Evolutionary conservation across 2,113 vertebrate genomes (phyloP), one percentile per base, ranked within the genome.

Genomic region (Centrocercus urophasianus): DNA sequence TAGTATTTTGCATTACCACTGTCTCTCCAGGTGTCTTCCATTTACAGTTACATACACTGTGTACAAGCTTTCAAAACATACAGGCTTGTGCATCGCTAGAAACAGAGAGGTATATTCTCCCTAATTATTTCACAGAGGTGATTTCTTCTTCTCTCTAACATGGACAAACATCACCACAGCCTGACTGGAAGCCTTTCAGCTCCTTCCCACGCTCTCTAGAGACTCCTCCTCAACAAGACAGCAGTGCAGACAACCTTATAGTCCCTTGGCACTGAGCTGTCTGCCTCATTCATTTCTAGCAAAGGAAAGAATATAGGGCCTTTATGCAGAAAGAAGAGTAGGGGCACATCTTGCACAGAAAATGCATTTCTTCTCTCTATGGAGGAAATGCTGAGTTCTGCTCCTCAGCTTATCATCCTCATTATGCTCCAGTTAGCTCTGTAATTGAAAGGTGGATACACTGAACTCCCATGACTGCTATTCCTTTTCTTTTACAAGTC

Each of bases 221-320:
- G 95, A 61, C n/a, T 45, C 18, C 42, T 83, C 64, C 48, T 71
- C 83, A 79, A 25, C 48, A 70, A 73, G 67, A 56, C 36, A 84
- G 77, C 63, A 66, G 34, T 59, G 38, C 32, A 83, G 80, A 88
- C 79, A 88, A 42, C 38, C n/a, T 66, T 36, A 82, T 0, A 87
- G 59, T 76, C 77, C 86, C 93, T 73, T 54, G 73, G 89, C 70
- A 73, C 76, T 0, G 5, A 89, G 70, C 63, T 82, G 67, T 30
- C 80, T 84, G 95, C 74, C 83, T 87, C 54, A 21, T n/a, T 61
- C 48, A 54, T 48, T 91, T 73, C 63, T 65, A 94, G 86, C 25
- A 70, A 57, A 83, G 80, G 12, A 81, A 84, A 83, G 73, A 86
- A 40, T 11, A 72, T 4, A 30, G 93, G 36, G n/a, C 36, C 71